Evolutionary conservation across 2,888 invertebrate genomes (phyloP).

Genomic region (Cyaniris semiargus): DNA sequence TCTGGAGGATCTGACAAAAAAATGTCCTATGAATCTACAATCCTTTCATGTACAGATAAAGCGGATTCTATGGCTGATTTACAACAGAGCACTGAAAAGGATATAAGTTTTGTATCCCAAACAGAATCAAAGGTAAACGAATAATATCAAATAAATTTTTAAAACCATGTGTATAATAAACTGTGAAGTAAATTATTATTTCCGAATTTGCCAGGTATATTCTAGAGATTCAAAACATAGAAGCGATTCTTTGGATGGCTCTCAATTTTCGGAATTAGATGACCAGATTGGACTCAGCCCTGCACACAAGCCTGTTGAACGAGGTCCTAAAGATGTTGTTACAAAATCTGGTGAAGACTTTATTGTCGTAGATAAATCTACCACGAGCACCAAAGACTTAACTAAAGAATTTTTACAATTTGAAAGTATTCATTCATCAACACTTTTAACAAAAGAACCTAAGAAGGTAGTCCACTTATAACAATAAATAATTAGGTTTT

Average conservation of each 20-base stretch:
- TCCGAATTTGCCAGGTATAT: slow-evolving; percentile 55
- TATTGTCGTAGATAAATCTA: slow-evolving; percentile 38
- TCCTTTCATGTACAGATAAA: slow-evolving; percentile 66
- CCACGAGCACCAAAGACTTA: slow-evolving; percentile 50
- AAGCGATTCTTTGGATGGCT: slow-evolving; percentile 76
- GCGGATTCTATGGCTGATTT: slow-evolving; percentile 72
- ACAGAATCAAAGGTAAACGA: slow-evolving; percentile 72
- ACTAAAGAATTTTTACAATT: slow-evolving; percentile 65
- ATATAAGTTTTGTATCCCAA: slow-evolving; percentile 73
- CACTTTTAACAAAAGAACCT: slow-evolving; percentile 47
- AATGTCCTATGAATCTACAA: slow-evolving; percentile 67
- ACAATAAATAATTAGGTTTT: neutral
- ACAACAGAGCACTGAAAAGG: slow-evolving; percentile 74
- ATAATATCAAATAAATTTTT: neutral
- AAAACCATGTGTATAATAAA: neutral
- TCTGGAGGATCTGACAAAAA: slow-evolving; percentile 69
- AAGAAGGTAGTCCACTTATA: slow-evolving; percentile 58
- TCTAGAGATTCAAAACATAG: slow-evolving; percentile 75
- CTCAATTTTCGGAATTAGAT: slow-evolving; percentile 76
- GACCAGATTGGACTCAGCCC: slow-evolving; percentile 73
- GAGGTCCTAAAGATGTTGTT: slow-evolving; percentile 52
- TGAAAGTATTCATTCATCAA: slow-evolving; percentile 64
- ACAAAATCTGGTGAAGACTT: slow-evolving; percentile 40
- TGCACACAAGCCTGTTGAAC: slow-evolving; percentile 56
- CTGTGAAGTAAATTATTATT: neutral